Evolutionary conservation across 2,113 vertebrate species (phyloP), one percentile per base, ranked within the genome.

Genomic region (Oceanodroma tethys): DNA sequence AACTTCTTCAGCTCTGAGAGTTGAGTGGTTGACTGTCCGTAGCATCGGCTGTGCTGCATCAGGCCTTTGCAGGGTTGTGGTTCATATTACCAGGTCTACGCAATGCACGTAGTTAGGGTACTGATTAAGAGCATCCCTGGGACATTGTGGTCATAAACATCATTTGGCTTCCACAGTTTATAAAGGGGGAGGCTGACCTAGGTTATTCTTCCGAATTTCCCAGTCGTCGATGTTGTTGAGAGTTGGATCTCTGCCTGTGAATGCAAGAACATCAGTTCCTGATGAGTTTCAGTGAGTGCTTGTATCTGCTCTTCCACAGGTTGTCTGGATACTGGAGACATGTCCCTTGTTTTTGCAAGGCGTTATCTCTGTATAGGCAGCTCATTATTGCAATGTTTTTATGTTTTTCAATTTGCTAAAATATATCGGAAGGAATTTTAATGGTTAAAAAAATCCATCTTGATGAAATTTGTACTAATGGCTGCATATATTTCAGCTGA

Each of bases 131-230:
- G 34, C 40, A 47, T 62, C 60, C 30, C 20, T 32, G 26, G 52
- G 76, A 53, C 47, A 27, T 0, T 15, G 36, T 0, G 0, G 26
- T 40, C 30, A 71, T 29, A 43, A 55, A 47, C 11, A 26, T 7
- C 16, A 7, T 40, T 68, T 65, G 66, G 13, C 40, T 90, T 63
- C 52, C 47, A 18, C 19, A 16, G 21, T 18, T 83, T 30, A 30
- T 10, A 34, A 58, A 38, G 26, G 2, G 5, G 8, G 2, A 73
- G 26, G 45, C 36, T 91, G 36, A 38, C 36, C 20, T 13, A 14
- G 9, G 16, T 42, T 56, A 14, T 36, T 58, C 23, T 50, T 81
- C 45, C 68, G 66, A 63, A 53, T 75, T 83, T 71, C 27, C 21
- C 42, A 21, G 13, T 2, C 53, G 45, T 42, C 3, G 10, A 19